A percentile compares a stretch with the other conserved stretches of the same genome.
Evolutionary conservation across 2,888 invertebrate genomes (phyloP).

Genomic region (Agrotis ipsilon): DNA sequence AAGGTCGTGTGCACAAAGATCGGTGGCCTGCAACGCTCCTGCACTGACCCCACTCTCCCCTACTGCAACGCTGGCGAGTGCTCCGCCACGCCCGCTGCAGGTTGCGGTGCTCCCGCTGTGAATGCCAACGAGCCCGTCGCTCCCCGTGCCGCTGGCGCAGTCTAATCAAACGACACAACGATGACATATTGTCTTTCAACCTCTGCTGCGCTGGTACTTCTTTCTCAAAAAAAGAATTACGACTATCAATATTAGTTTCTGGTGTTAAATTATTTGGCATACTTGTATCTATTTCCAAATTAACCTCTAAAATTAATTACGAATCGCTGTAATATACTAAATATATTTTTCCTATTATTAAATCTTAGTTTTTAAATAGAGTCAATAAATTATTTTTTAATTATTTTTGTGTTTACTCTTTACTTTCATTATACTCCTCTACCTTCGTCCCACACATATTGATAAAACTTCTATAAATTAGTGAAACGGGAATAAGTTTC

Average conservation of each 20-base stretch:
- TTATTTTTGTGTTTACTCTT: not conserved
- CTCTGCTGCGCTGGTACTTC: slow-evolving; percentile 29
- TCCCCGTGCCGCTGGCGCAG: slow-evolving; percentile 27
- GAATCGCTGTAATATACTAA: not conserved
- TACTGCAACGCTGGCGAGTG: slow-evolving; percentile 87
- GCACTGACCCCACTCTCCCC: slow-evolving; percentile 83
- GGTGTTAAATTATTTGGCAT: slow-evolving; percentile 3
- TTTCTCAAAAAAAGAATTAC: slow-evolving; percentile 31
- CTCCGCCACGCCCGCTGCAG: slow-evolving; percentile 84
- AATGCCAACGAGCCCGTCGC: slow-evolving; percentile 33
- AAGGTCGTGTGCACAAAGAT: slow-evolving; percentile 84
- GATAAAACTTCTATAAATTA: not conserved
- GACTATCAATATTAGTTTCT: slow-evolving; percentile 3
- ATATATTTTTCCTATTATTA: slow-evolving; percentile 10
- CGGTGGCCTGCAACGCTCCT: slow-evolving; percentile 80
- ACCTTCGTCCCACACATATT: not conserved
- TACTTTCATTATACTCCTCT: slow-evolving; percentile 2
- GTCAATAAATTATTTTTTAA: slow-evolving; percentile 27
- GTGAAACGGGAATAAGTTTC: not conserved
- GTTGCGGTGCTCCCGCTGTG: slow-evolving; percentile 70
- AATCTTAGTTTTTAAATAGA: slow-evolving; percentile 10
- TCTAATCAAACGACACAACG: slow-evolving; percentile 44
- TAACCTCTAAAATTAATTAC: not conserved
- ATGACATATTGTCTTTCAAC: slow-evolving; percentile 9
- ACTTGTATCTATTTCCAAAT: slow-evolving; percentile 11